Evolutionary conservation across 2,797 vertebrate species (phyloP), one percentile per base, ranked within the genome.

Genomic region (Sarcoramphus papa): DNA sequence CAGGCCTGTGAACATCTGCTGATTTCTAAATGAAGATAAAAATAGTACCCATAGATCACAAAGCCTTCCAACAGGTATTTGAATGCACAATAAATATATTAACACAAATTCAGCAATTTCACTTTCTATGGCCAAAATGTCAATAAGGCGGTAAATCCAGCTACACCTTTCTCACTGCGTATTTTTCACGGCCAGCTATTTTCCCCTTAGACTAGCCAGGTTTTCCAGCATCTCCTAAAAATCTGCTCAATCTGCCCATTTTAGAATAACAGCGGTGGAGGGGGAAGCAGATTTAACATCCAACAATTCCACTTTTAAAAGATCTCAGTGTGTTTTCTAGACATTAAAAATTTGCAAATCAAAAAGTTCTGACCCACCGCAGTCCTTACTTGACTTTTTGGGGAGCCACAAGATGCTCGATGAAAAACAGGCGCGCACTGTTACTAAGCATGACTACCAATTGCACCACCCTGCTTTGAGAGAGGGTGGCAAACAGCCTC

Each of bases 21-120:
- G 90, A 73, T 85, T 73, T 67, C 83, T 86, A 90, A 92, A 90
- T 43, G 59, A 84, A 85, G 64, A 91, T 41, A 94, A 87, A 94
- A 95, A 93, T 67, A 94, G 76, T n/a, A 82, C 20, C 54, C 63
- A 56, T 12, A 88, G 89, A 90, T 90, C 86, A 85, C 67, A 87
- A 70, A 76, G 50, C 37, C 90, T 92, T 93, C 67, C 1, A 2
- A 93, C n/a, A 60, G 48, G 30, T 69, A 93, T 95, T 45, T 81
- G 28, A 95, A 85, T 14, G 22, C 37, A 82, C 27, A 87, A 73
- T 47, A 92, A 87, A 87, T 76, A 54, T 12, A 77, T 45, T 75
- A 85, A 70, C 33, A 77, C 7, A 67, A 91, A 89, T 60, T 28
- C 82, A 67, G 63, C 41, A 17, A 50, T 70, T 76, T 68, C 59